Percentiles rank a stretch among this genome's conserved stretches.
Conservation (phyloP, 1,140 invertebrate genomes). For the Neodiprion lecontei region DNA sequence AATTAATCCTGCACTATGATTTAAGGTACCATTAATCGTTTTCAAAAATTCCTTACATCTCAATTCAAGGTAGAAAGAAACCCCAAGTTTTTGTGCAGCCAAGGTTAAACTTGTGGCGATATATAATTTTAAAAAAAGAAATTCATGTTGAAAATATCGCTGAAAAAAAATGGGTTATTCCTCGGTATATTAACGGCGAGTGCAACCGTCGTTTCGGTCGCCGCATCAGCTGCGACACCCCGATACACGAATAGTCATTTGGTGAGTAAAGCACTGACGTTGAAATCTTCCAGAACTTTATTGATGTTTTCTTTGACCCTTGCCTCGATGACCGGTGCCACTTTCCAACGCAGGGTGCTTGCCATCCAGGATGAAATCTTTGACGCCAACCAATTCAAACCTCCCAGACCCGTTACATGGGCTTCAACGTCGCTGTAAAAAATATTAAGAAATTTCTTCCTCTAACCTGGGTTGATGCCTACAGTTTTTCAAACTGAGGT, state of each 20-base stretch:
- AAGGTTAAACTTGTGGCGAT: no score
- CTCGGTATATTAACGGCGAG: no score
- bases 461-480: neutral
- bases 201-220: no score
- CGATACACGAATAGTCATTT: slow-evolving; percentile 16
- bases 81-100: no score
- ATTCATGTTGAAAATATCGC: no score
- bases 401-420: slow-evolving; percentile 37
- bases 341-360: slow-evolving; percentile 33
- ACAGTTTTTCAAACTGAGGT: neutral
- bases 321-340: slow-evolving; percentile 33
- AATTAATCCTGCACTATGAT: no score
- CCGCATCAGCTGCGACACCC: neutral
- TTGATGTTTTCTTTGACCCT: slow-evolving; percentile 35
- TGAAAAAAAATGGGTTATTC: no score
- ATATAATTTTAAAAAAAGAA: no score
- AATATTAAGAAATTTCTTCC: slow-evolving; percentile 14
- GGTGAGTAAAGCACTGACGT: slow-evolving; percentile 15
- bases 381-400: slow-evolving; percentile 37
- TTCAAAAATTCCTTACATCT: no score
- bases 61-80: no score
- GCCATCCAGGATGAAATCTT: slow-evolving; percentile 38
- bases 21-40: no score
- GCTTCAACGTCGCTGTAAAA: slow-evolving; percentile 34
- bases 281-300: slow-evolving; percentile 32